Percentiles rank a stretch among this genome's conserved stretches.
These are phyloP conservation scores for Apogon hyalosoma DNA, from an alignment of 2,797 vertebrate species.

Conservation along the genomic window DNA sequence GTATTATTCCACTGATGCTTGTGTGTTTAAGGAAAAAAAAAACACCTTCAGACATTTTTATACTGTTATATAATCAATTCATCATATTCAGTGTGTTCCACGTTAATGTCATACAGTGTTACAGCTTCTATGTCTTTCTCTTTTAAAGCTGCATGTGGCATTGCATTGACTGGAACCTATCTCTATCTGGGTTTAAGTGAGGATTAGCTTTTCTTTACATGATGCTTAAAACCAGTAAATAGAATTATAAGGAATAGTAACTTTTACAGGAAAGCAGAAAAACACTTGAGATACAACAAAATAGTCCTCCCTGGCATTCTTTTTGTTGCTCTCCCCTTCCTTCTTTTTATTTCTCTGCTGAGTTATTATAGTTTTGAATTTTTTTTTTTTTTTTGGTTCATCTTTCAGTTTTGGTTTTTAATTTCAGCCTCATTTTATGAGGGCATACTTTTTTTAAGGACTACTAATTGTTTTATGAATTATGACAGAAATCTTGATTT, in stretches of 20 bases:
- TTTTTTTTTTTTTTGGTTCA: too few relatives aligned
- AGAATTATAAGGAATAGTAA: slow-evolving; percentile 7
- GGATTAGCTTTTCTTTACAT: slow-evolving; percentile 18
- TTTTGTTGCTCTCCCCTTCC: slow-evolving; percentile 7
- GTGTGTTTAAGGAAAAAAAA: slow-evolving; percentile 25
- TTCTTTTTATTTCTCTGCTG: slow-evolving; percentile 15
- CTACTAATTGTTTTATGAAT: too few relatives aligned
- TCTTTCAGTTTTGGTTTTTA: too few relatives aligned
- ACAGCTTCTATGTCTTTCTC: background rate
- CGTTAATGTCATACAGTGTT: slow-evolving; percentile 1
- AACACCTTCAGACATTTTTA: slow-evolving; percentile 11
- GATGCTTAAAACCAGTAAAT: slow-evolving; percentile 6
- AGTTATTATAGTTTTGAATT: too few relatives aligned
- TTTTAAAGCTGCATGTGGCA: background rate
- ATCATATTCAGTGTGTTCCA: slow-evolving; percentile 12
- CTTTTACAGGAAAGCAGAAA: slow-evolving; percentile 10
- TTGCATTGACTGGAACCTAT: background rate
- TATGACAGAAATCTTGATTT: too few relatives aligned
- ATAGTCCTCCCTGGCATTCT: background rate
- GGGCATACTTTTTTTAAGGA: too few relatives aligned
- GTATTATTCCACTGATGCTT: slow-evolving; percentile 11
- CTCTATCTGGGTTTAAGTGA: slow-evolving; percentile 11
- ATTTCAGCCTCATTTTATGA: too few relatives aligned
- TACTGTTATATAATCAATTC: slow-evolving; percentile 9
- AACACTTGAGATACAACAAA: slow-evolving; percentile 11